phyloP scores from a whole-genome alignment of 2,113 vertebrate genomes.

The Muntiacus reevesi region DNA sequence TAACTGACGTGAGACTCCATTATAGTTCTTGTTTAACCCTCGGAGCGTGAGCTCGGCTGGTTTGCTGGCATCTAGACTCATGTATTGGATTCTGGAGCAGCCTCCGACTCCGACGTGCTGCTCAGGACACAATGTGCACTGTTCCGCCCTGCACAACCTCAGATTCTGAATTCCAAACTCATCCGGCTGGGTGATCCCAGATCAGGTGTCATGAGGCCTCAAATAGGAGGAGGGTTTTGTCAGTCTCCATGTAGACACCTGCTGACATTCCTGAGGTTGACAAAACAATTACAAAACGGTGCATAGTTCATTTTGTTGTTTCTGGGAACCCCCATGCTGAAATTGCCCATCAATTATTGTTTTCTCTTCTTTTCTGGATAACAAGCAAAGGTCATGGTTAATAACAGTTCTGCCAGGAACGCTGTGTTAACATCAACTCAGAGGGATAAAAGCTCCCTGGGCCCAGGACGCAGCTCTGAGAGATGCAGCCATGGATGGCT shows the following conservation, averaged over 20 bases:
- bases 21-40: accelerated
- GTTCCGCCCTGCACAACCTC: neutral
- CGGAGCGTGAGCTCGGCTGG: accelerated
- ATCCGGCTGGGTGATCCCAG: accelerated
- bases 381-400: neutral
- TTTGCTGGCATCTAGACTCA: neutral
- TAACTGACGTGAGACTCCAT: accelerated
- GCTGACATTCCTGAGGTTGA: neutral
- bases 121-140: accelerated
- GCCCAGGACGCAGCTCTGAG: neutral
- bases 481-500: accelerated
- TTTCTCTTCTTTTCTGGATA: neutral
- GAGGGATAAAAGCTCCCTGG: no score
- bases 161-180: neutral
- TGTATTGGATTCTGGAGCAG: no score
- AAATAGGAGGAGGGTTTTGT: accelerated
- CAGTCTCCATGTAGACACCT: neutral
- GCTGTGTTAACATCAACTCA: neutral
- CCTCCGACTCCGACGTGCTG: neutral
- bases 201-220: accelerated
- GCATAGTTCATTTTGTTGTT: accelerated
- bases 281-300: neutral
- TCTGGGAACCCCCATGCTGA: neutral
- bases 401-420: neutral
- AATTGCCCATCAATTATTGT: neutral